Evolutionary conservation across 2,888 invertebrate genomes (phyloP).

Genomic region (Panzeria rudis): DNA sequence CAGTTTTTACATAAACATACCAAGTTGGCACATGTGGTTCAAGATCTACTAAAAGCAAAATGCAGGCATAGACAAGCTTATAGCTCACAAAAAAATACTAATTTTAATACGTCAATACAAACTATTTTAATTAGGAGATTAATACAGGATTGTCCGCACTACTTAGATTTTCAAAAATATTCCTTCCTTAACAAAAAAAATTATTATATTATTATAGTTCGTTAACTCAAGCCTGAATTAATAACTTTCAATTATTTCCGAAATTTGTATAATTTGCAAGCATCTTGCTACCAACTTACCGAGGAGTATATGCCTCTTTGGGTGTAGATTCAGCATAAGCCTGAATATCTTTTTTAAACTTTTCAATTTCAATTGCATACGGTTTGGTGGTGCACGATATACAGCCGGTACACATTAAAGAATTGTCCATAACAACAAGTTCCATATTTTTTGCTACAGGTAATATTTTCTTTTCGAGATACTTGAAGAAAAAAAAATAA

Average conservation of each 20-base stretch:
- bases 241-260: neutral
- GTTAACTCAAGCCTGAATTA: too few relatives aligned
- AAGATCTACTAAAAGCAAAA: too few relatives aligned
- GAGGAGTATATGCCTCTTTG: constrained; percentile 76
- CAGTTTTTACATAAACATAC: too few relatives aligned
- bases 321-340: constrained; percentile 76
- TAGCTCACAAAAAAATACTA: too few relatives aligned
- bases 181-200: too few relatives aligned
- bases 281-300: constrained; percentile 74
- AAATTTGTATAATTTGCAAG: neutral
- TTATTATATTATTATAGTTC: too few relatives aligned
- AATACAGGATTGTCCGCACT: too few relatives aligned
- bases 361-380: constrained; percentile 77
- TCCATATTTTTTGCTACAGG: constrained; percentile 77
- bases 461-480: constrained; percentile 75
- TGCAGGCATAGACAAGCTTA: too few relatives aligned
- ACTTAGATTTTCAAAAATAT: too few relatives aligned
- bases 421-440: constrained; percentile 80
- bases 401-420: constrained; percentile 77
- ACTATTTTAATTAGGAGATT: too few relatives aligned
- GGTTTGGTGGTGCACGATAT: constrained; percentile 78
- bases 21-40: too few relatives aligned
- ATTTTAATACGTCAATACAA: too few relatives aligned
- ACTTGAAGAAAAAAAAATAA: constrained; percentile 73
- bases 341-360: constrained; percentile 78